Percentiles rank a stretch among this genome's conserved stretches.
Evolutionary conservation across 2,113 vertebrate species (phyloP).

Genomic region (Mus spicilegus): DNA sequence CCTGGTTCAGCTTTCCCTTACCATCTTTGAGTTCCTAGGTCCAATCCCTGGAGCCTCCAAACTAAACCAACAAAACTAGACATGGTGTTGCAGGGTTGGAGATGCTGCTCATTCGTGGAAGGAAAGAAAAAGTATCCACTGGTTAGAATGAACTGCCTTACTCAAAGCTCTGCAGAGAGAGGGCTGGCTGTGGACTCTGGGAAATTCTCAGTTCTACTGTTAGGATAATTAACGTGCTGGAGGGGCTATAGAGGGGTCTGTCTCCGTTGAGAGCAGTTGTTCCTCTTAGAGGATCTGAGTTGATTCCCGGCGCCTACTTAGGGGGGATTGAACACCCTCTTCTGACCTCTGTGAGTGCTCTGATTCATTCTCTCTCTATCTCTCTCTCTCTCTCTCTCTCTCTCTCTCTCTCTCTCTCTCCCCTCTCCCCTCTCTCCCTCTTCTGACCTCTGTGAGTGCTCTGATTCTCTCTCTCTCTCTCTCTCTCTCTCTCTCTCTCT

Average conservation of each 20-base stretch:
- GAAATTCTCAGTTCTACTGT: background rate
- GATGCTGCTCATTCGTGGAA: background rate
- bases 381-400: too few species aligned
- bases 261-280: too few species aligned
- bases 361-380: too few species aligned
- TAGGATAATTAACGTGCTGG: background rate
- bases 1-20: background rate
- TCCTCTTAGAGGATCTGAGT: background rate
- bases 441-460: background rate
- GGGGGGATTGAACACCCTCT: background rate
- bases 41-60: background rate
- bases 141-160: rapidly evolving
- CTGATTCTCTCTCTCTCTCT: too few species aligned
- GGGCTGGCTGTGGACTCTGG: background rate
- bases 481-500: too few species aligned
- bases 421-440: too few species aligned
- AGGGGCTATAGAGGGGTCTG: background rate
- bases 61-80: background rate
- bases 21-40: background rate
- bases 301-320: background rate
- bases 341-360: background rate
- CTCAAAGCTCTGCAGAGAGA: background rate
- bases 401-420: too few species aligned
- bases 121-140: background rate
- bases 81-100: background rate